These are phyloP conservation scores for Dendrocincla fuliginosa DNA, from an alignment of 2,797 vertebrate species.

Conservation along the genomic window DNA sequence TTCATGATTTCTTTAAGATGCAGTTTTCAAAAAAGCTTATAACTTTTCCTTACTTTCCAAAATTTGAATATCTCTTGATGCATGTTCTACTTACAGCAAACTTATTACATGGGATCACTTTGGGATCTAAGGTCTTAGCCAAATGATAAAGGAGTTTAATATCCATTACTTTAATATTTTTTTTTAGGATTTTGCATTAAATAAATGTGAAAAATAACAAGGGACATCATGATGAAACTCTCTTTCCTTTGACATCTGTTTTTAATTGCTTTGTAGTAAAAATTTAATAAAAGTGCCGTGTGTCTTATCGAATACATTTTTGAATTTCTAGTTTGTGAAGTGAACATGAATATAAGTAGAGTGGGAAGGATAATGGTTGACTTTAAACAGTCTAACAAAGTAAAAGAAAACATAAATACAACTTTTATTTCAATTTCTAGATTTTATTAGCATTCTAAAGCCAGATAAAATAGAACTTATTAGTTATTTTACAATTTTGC, in stretches of 20 bases:
- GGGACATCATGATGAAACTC: neutral
- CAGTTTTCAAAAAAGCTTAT: neutral
- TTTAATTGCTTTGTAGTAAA: neutral
- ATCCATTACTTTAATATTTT: neutral
- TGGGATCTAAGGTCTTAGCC: neutral
- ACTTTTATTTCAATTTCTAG: neutral
- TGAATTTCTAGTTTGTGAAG: neutral
- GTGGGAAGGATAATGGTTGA: neutral
- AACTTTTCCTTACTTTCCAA: neutral
- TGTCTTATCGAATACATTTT: accelerated
- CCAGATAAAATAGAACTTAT: neutral
- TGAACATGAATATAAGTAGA: neutral
- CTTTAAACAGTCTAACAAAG: neutral
- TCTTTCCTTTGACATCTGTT: neutral
- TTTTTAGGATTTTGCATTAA: neutral
- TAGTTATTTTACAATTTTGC: neutral
- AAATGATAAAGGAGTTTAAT: neutral
- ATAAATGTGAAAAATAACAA: neutral
- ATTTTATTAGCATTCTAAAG: neutral
- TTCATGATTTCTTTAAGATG: neutral
- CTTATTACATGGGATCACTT: neutral
- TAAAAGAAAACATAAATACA: neutral
- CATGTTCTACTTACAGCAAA: neutral
- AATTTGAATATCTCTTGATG: neutral
- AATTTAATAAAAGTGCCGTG: neutral